Evolutionary conservation across 2,797 vertebrate species (phyloP).

Genomic region (Bradypus variegatus): DNA sequence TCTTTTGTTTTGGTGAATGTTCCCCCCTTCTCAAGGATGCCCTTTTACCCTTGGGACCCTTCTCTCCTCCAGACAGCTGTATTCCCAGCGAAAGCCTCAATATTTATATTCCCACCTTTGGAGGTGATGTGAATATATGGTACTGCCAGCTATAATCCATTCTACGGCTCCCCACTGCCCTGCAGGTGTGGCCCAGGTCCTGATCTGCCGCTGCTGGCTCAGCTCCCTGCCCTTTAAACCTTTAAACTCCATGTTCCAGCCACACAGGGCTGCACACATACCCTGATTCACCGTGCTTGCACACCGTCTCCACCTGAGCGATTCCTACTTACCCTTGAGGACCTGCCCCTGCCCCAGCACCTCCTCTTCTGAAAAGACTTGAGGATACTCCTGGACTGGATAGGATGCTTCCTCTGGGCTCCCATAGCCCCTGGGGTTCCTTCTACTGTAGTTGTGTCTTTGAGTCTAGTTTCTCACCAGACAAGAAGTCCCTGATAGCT

Average conservation of each 20-base stretch:
- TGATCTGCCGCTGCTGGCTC: not conserved
- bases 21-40: not conserved
- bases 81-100: not conserved
- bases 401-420: not conserved
- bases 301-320: not conserved
- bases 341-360: not conserved
- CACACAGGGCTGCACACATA: not conserved
- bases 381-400: not conserved
- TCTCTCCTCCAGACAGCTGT: not conserved
- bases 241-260: not conserved
- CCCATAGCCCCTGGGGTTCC: not conserved
- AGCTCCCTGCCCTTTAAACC: accelerated
- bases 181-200: not conserved
- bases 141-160: not conserved
- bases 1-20: not conserved
- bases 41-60: not conserved
- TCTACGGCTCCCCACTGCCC: not conserved
- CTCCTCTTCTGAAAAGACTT: not conserved
- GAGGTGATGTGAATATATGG: not conserved
- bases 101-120: not conserved
- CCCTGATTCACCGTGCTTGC: accelerated
- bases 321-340: not conserved
- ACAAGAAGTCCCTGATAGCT: not conserved
- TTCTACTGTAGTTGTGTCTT: not conserved
- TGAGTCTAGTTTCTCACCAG: not conserved